These are phyloP conservation scores for Dysdera silvatica DNA, from an alignment of 1,140 invertebrate species.

Conservation along the genomic window DNA sequence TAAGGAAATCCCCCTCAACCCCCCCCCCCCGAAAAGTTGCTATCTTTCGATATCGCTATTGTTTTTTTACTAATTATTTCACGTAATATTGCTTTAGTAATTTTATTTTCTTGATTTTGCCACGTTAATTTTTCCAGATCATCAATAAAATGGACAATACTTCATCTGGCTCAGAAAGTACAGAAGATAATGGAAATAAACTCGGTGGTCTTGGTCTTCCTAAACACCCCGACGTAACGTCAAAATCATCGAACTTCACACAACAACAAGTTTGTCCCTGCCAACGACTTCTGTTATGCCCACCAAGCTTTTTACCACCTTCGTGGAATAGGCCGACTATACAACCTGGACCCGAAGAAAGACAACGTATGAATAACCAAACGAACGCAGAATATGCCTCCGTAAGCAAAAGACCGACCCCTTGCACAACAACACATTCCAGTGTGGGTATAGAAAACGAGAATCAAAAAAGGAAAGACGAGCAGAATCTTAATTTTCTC, in stretches of 20 bases:
- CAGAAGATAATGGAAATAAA: conserved; percentile 17
- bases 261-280: conserved; percentile 18
- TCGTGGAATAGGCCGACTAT: neutral
- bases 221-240: neutral
- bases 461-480: neutral
- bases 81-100: neutral
- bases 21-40: neutral
- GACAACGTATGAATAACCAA: neutral
- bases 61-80: neutral
- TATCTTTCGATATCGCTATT: neutral
- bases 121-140: conserved; percentile 6
- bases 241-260: neutral
- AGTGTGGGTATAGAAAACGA: too few relatives aligned
- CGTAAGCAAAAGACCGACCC: neutral
- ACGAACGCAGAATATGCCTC: conserved; percentile 20
- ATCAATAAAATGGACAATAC: conserved; percentile 22
- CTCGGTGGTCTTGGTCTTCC: too few relatives aligned
- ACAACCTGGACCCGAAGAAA: neutral
- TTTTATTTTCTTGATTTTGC: neutral
- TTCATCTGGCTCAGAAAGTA: conserved; percentile 1
- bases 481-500: conserved; percentile 21
- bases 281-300: conserved; percentile 14
- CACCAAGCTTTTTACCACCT: conserved; percentile 16
- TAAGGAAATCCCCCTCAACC: neutral
- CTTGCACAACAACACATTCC: neutral